These are phyloP conservation scores for Entomobrya multifasciata DNA, from an alignment of 2,888 invertebrate species.

Conservation along the genomic window DNA sequence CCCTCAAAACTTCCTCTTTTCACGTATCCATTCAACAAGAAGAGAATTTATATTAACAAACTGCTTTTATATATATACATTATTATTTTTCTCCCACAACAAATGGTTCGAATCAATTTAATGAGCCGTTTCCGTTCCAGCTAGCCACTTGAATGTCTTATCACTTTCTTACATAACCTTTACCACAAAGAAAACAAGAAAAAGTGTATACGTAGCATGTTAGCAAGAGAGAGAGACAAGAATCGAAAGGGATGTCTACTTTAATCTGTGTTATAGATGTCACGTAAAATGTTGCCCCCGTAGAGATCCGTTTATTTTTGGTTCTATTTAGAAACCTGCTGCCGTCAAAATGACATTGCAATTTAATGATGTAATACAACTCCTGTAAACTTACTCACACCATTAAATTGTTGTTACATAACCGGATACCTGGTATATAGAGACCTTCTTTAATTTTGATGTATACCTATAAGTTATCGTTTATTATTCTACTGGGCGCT, in stretches of 20 bases:
- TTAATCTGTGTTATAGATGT: constrained; percentile 22
- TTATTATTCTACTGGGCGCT: no score
- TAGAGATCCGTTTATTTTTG: constrained; percentile 40
- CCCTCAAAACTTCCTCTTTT: constrained; percentile 10
- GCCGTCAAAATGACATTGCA: constrained; percentile 38
- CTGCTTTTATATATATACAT: not conserved
- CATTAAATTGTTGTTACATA: not conserved
- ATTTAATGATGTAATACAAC: constrained; percentile 40
- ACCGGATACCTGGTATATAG: not conserved
- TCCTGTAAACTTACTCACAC: constrained; percentile 20
- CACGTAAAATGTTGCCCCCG: constrained; percentile 1
- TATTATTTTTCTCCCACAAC: constrained; percentile 32
- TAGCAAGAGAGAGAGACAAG: not conserved
- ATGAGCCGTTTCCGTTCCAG: constrained; percentile 79
- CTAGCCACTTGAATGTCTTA: constrained; percentile 66
- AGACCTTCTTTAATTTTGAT: not conserved
- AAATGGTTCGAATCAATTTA: constrained; percentile 79
- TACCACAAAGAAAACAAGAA: no score
- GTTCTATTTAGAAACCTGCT: constrained; percentile 3
- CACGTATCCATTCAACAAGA: constrained; percentile 32
- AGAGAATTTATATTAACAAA: not conserved
- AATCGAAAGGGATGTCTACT: not conserved
- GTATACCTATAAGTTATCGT: no score
- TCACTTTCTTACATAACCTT: constrained; percentile 48
- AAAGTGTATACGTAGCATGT: no score